These are phyloP conservation scores for Drosophila dives DNA, from an alignment of 2,888 invertebrate genomes.

Conservation along the genomic window DNA sequence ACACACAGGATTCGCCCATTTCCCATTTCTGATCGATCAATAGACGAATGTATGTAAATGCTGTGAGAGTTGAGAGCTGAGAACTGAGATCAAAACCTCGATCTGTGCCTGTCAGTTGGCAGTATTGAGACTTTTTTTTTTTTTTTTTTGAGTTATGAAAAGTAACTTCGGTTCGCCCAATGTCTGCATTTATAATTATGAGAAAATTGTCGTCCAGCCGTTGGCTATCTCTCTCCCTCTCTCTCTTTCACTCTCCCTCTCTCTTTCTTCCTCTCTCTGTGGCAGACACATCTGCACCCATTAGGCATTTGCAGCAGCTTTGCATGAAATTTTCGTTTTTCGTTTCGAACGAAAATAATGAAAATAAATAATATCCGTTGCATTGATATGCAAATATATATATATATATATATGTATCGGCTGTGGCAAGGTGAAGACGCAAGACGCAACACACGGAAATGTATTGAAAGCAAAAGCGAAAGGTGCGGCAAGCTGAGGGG, in stretches of 20 bases:
- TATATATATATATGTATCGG: slow-evolving; percentile 38
- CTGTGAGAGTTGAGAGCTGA: slow-evolving; percentile 27
- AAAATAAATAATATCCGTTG: slow-evolving; percentile 78
- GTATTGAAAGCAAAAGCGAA: slow-evolving; percentile 65
- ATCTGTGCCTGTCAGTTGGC: slow-evolving; percentile 61
- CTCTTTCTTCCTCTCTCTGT: neutral
- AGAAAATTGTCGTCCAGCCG: slow-evolving; percentile 61
- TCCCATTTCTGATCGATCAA: slow-evolving; percentile 65
- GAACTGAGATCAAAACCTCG: slow-evolving; percentile 23
- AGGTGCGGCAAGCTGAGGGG: slow-evolving; percentile 19
- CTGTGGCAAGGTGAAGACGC: slow-evolving; percentile 55
- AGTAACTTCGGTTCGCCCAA: slow-evolving; percentile 40
- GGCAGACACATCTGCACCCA: slow-evolving; percentile 73
- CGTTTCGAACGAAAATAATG: slow-evolving; percentile 67
- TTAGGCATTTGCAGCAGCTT: slow-evolving; percentile 62
- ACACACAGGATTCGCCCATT: slow-evolving; percentile 47
- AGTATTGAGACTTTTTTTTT: slow-evolving; percentile 56
- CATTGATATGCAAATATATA: slow-evolving; percentile 77
- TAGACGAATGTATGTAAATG: slow-evolving; percentile 64
- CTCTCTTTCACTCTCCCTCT: neutral
- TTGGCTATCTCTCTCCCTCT: neutral
- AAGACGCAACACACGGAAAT: slow-evolving; percentile 54
- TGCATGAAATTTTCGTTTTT: slow-evolving; percentile 68
- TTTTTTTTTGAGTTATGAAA: slow-evolving; percentile 47
- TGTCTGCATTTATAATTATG: slow-evolving; percentile 76